Percentiles rank a stretch among this genome's conserved stretches.
Conservation (phyloP, 2,888 invertebrate species). For the Pilophorus perplexus region DNA sequence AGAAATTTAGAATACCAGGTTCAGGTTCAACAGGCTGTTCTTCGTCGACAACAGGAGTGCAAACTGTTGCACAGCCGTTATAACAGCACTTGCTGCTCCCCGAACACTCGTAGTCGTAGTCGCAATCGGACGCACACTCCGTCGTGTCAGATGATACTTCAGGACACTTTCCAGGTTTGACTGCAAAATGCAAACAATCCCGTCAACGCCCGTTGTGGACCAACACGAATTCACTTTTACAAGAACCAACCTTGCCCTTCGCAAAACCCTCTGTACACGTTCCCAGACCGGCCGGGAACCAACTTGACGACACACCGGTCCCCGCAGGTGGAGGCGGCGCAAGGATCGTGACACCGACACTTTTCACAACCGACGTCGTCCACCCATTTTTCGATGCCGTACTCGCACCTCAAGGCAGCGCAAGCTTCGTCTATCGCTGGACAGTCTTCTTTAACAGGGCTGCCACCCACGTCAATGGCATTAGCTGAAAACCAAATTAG, state of each 20-base stretch:
- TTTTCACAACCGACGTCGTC: slow-evolving; percentile 65
- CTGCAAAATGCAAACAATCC: no score
- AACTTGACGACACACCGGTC: slow-evolving; percentile 57
- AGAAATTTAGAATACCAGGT: no score
- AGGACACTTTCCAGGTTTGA: slow-evolving; percentile 52
- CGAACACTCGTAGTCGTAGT: slow-evolving; percentile 63
- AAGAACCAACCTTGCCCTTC: no score
- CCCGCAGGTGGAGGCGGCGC: slow-evolving; percentile 54
- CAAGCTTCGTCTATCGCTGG: slow-evolving; percentile 61
- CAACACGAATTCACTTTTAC: no score
- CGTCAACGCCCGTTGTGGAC: no score
- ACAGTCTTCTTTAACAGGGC: slow-evolving; percentile 43
- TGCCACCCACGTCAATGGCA: slow-evolving; percentile 53
- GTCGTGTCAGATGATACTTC: background rate
- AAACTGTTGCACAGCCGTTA: slow-evolving; percentile 63
- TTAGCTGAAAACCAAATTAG: slow-evolving; percentile 53
- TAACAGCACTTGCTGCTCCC: slow-evolving; percentile 77
- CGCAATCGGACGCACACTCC: slow-evolving; percentile 16
- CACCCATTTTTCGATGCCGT: slow-evolving; percentile 65
- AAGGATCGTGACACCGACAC: slow-evolving; percentile 76
- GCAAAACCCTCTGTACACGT: slow-evolving; percentile 62
- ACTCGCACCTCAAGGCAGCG: slow-evolving; percentile 60
- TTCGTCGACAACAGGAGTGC: background rate
- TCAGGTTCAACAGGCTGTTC: background rate
- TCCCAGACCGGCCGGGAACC: slow-evolving; percentile 51